Conservation (phyloP, 2,797 vertebrate genomes). For the Heteromormyrus szaboi region DNA sequence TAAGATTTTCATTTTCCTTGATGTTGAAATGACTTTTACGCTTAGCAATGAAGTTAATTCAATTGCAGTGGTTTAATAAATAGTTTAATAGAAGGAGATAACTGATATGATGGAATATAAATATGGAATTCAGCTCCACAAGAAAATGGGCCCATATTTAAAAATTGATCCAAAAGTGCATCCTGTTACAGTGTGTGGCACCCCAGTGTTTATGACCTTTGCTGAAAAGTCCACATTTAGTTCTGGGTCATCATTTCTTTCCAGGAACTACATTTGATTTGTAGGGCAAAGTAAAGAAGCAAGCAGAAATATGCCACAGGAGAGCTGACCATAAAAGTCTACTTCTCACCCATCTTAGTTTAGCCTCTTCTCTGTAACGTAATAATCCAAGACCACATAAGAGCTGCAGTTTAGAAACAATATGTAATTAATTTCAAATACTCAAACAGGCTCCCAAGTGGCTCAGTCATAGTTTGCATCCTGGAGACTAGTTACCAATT, state of each 20-base stretch:
- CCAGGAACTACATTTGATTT: slow-evolving; percentile 2
- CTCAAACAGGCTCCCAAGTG: background rate
- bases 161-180: background rate
- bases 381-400: background rate
- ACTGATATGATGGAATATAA: background rate
- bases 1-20: background rate
- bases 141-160: background rate
- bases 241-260: slow-evolving; percentile 8
- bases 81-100: background rate
- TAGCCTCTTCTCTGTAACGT: background rate
- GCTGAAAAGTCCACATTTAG: background rate
- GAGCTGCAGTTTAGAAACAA: slow-evolving; percentile 1
- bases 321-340: background rate
- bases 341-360: background rate
- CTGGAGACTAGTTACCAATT: background rate
- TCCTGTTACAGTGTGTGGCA: background rate
- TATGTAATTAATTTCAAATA: slow-evolving; percentile 17
- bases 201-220: background rate
- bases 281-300: background rate
- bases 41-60: background rate
- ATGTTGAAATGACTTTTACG: background rate
- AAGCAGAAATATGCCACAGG: background rate
- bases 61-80: background rate
- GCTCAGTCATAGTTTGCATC: background rate
- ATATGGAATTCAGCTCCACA: background rate